Evolutionary conservation across 2,797 vertebrate species (phyloP).

Genomic region (Benthosema pterotum): DNA sequence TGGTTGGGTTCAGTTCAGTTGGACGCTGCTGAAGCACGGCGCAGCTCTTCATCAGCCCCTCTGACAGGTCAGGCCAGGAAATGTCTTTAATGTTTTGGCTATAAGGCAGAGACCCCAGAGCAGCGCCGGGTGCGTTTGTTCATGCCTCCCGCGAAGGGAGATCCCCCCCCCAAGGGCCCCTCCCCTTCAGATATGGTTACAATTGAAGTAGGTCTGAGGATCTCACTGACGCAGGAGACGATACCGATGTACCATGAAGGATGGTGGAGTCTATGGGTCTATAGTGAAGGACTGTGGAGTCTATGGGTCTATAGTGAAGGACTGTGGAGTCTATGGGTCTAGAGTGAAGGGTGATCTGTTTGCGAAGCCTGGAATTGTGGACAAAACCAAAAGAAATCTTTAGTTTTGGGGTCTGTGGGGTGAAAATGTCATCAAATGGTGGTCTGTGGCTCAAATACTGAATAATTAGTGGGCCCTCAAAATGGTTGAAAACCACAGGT

Average conservation of each 20-base stretch:
- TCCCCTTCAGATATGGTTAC: constrained; percentile 65
- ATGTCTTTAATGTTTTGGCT: constrained; percentile 75
- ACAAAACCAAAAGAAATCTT: no score
- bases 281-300: no score
- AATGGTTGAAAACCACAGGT: no score
- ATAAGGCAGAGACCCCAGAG: constrained; percentile 54
- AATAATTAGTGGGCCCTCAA: no score
- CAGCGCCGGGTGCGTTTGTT: constrained; percentile 49
- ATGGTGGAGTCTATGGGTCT: no score
- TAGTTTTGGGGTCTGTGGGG: no score
- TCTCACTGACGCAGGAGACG: constrained; percentile 21
- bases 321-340: no score
- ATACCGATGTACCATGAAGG: constrained; percentile 6
- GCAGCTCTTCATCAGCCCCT: constrained; percentile 60
- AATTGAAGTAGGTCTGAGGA: constrained; percentile 53
- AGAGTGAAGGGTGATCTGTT: no score
- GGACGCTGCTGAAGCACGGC: constrained; percentile 62
- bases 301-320: no score
- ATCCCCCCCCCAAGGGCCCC: constrained; percentile 26
- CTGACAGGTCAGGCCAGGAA: constrained; percentile 69
- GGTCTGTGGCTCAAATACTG: no score
- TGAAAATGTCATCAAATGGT: no score
- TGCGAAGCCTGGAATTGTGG: no score
- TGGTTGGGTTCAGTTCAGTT: constrained; percentile 28
- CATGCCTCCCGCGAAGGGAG: constrained; percentile 48